Base-by-base conservation (phyloP, 2,888 invertebrate species). In the Pollenia griseotomentosa region DNA sequence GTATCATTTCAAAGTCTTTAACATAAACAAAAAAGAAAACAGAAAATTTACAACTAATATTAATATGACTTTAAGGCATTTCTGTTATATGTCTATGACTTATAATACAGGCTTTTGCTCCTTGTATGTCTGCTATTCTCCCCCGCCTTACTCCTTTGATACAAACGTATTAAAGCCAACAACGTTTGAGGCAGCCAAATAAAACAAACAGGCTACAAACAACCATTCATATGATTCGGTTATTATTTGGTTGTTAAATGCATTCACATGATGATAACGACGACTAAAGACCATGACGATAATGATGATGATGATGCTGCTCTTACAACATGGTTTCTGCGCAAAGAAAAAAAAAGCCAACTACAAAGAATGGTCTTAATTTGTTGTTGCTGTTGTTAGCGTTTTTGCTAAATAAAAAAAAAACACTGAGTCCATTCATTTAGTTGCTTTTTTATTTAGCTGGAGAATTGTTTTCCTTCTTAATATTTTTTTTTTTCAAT, bases 181-280 rank as follows among this genome's bases (percentile, higher is more conserved):
- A 82, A 85, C 7, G 57, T 51, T 70, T 61, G 14, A 59, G 48
- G 16, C 63, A 84, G 40, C n/a, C 44, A 65, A 73, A 83, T 44
- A 73, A 68, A 66, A 66, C 51, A 65, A 83, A 85, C 66, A n/a
- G 61, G 33, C 51, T 78, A 23, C 44, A 83, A 61, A 65, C 61
- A 83, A 75, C 16, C 65, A 61, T 73, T 81, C 48, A 77, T 87
- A 78, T 73, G 80, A 87, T 87, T 87, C 81, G 84, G 66, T 84
- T 87, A 81, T 87, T 87, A 87, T 87, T 87, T 84, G 83, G 66
- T 84, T 87, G 84, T 83, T 87, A 78, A 87, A 81, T 81, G 77
- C 66, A 87, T 84, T 81, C 77, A 87, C 75, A 77, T 73, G 71
- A 77, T 80, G 66, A 46, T 83, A 68, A 71, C 51, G 70, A 77